Evolutionary conservation across 2,797 vertebrate genomes (phyloP).

Genomic region (Urosaurus nigricauda): DNA sequence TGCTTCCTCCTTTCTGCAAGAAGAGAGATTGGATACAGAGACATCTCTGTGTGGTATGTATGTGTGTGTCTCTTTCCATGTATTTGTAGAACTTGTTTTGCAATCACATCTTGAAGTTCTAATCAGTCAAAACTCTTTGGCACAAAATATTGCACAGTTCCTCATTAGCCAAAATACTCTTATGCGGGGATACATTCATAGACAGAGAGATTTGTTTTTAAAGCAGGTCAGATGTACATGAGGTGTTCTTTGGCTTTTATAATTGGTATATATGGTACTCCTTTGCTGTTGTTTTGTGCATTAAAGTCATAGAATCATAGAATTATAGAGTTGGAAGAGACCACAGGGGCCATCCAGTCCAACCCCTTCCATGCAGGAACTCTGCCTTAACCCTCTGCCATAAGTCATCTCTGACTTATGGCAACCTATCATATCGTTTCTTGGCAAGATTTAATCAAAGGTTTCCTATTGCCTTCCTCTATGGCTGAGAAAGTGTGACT

Average conservation of each 20-base stretch:
- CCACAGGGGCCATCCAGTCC: too few species aligned
- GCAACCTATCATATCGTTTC: too few species aligned
- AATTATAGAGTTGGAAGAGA: too few species aligned
- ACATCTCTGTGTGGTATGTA: slow-evolving; percentile 30
- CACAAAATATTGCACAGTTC: slow-evolving; percentile 7
- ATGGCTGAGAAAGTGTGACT: too few species aligned
- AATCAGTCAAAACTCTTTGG: neutral
- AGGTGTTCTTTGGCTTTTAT: neutral
- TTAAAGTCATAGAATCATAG: too few species aligned
- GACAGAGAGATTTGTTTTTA: neutral
- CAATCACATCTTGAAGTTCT: slow-evolving; percentile 58
- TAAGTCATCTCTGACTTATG: too few species aligned
- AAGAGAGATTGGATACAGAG: slow-evolving; percentile 72
- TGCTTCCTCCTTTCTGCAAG: slow-evolving; percentile 79
- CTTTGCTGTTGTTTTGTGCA: neutral
- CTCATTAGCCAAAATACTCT: slow-evolving; percentile 43
- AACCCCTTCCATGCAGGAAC: too few species aligned
- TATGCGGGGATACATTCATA: slow-evolving; percentile 21
- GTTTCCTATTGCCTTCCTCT: too few species aligned
- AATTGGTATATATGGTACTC: neutral
- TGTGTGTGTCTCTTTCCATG: neutral
- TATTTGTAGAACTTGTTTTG: slow-evolving; percentile 51
- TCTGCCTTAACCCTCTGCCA: too few species aligned
- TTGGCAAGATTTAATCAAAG: too few species aligned
- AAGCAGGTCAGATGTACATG: neutral